Percentiles rank a stretch among this genome's conserved stretches.
Evolutionary conservation across 2,797 vertebrate genomes (phyloP).

Genomic region (Kryptopterus vitreolus): DNA sequence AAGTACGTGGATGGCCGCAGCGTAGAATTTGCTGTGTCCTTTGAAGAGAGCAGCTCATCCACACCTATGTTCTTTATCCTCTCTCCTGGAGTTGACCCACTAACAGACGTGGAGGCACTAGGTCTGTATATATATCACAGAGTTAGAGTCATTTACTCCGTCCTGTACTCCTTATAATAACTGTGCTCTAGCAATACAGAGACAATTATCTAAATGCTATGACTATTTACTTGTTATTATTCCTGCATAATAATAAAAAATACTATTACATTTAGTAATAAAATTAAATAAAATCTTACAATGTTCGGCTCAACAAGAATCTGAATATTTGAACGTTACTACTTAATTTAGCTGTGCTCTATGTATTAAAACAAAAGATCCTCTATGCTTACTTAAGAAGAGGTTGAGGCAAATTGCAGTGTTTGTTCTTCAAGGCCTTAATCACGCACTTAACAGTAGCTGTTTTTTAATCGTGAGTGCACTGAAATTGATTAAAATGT

Average conservation of each 20-base stretch:
- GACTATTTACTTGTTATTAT: neutral
- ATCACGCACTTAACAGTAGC: neutral
- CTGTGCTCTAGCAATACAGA: neutral
- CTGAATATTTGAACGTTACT: too few relatives aligned
- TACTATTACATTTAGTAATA: neutral
- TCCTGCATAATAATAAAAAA: neutral
- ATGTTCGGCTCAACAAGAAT: too few relatives aligned
- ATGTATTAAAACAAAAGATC: neutral
- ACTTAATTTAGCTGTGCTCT: neutral
- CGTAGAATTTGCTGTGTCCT: conserved; percentile 86
- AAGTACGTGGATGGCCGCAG: conserved; percentile 83
- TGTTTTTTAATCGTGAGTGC: neutral
- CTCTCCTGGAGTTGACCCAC: conserved; percentile 92
- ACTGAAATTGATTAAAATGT: neutral
- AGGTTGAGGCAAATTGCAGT: neutral
- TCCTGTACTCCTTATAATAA: neutral
- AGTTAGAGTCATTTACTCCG: neutral
- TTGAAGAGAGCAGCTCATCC: conserved; percentile 86
- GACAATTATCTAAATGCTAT: neutral
- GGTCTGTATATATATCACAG: conserved; percentile 62
- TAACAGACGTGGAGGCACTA: conserved; percentile 95
- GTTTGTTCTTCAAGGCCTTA: neutral
- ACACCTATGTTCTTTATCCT: conserved; percentile 95
- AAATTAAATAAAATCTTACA: too few relatives aligned
- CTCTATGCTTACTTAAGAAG: neutral